A percentile compares a stretch with the other conserved stretches of the same genome.
Conservation (phyloP, 1,140 invertebrate genomes). For the Harpegnathos saltator region DNA sequence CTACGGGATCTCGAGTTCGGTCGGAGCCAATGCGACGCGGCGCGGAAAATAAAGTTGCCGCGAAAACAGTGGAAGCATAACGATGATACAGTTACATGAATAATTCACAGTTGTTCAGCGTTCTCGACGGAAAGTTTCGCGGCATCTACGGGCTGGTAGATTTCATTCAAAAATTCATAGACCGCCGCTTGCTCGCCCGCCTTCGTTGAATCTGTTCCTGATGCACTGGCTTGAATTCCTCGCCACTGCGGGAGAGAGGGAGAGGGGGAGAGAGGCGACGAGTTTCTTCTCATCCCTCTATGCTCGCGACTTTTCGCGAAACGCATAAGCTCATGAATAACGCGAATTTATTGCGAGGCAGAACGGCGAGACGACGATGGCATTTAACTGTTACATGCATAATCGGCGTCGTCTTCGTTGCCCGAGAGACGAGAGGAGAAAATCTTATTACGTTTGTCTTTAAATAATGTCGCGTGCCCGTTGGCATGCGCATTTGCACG, state of each 20-base stretch:
- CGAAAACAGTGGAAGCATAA: constrained; percentile 73
- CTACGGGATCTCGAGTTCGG: constrained; percentile 80
- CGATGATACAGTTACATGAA: constrained; percentile 81
- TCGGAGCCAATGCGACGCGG: constrained; percentile 67
- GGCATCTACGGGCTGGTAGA: constrained; percentile 35
- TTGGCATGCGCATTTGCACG: background rate
- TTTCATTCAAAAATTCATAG: constrained; percentile 73
- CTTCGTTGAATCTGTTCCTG: constrained; percentile 53
- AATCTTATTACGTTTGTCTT: background rate
- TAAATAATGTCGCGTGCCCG: too few species aligned
- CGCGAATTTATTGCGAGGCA: constrained; percentile 11
- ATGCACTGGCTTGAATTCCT: constrained; percentile 54
- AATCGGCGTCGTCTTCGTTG: constrained; percentile 12
- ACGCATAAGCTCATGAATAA: constrained; percentile 43
- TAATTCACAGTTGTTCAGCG: constrained; percentile 78
- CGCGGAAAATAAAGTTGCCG: constrained; percentile 71
- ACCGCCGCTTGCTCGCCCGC: constrained; percentile 10
- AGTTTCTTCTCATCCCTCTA: constrained; percentile 30
- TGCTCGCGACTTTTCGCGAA: constrained; percentile 41
- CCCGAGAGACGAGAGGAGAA: background rate
- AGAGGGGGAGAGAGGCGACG: background rate
- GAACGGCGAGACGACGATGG: background rate
- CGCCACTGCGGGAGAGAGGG: background rate
- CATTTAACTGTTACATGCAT: constrained; percentile 13
- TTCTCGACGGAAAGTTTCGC: constrained; percentile 54